Conservation (phyloP, 2,888 invertebrate genomes). For the Cryptus armator region DNA sequence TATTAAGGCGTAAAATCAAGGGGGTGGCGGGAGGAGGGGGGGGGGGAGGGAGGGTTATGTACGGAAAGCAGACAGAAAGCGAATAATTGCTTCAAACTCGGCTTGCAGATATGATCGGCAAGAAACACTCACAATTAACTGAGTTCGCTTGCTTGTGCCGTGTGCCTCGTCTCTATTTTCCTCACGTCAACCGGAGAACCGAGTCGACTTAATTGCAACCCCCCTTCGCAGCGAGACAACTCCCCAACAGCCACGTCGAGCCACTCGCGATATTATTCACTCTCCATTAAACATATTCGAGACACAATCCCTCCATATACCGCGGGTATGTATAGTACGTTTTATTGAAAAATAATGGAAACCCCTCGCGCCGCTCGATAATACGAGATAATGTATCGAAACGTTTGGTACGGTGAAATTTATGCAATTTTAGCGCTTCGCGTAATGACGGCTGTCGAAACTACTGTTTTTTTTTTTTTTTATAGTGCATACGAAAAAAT, state of each 20-base stretch:
- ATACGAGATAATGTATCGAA: background rate
- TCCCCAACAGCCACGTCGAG: constrained; percentile 35
- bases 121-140: constrained; percentile 73
- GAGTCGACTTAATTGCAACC: constrained; percentile 56
- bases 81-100: constrained; percentile 64
- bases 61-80: constrained; percentile 51
- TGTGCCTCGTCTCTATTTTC: background rate
- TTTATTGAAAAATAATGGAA: background rate
- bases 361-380: background rate
- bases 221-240: constrained; percentile 44
- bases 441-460: too few species aligned
- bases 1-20: constrained; percentile 62
- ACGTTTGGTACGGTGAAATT: too few species aligned
- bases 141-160: background rate
- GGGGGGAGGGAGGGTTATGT: constrained; percentile 1
- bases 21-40: background rate
- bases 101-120: constrained; percentile 63
- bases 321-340: background rate
- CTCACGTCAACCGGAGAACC: constrained; percentile 15
- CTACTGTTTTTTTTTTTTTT: too few species aligned
- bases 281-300: constrained; percentile 52
- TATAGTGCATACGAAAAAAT: too few species aligned
- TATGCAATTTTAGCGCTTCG: too few species aligned
- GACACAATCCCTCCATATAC: constrained; percentile 7
- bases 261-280: constrained; percentile 55